These are phyloP conservation scores for Acanthurus lineatus DNA, from an alignment of 2,797 vertebrate genomes.

Conservation along the genomic window DNA sequence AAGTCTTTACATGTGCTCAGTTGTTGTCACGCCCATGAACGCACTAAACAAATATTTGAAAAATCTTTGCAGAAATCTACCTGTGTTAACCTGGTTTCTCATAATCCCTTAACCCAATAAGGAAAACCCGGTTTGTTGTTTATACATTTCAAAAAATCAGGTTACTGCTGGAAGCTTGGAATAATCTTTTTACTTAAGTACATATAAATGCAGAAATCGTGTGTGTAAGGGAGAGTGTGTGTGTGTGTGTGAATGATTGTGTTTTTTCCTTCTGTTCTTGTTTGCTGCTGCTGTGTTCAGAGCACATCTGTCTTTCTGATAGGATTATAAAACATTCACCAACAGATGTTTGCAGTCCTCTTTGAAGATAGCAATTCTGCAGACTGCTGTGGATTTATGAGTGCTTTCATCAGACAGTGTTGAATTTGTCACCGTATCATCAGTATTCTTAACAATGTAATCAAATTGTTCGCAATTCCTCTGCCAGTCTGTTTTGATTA, in stretches of 20 bases:
- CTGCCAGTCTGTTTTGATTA: slow-evolving; percentile 51
- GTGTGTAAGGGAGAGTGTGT: neutral
- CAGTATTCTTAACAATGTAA: slow-evolving; percentile 73
- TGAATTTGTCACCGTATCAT: slow-evolving; percentile 72
- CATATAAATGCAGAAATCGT: slow-evolving; percentile 51
- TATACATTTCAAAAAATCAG: slow-evolving; percentile 38
- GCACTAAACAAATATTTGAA: neutral
- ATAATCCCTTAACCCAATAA: slow-evolving; percentile 47
- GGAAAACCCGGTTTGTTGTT: slow-evolving; percentile 45
- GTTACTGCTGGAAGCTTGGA: slow-evolving; percentile 37
- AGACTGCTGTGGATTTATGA: slow-evolving; percentile 69
- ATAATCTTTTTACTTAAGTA: slow-evolving; percentile 54
- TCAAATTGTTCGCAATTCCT: slow-evolving; percentile 60
- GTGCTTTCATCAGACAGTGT: slow-evolving; percentile 66
- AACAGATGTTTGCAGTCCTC: slow-evolving; percentile 76
- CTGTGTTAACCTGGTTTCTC: slow-evolving; percentile 31
- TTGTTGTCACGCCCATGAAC: slow-evolving; percentile 8
- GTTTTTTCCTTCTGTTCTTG: slow-evolving; percentile 60
- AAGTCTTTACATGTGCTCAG: neutral
- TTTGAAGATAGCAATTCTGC: slow-evolving; percentile 71
- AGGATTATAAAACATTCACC: slow-evolving; percentile 80
- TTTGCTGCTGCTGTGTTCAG: slow-evolving; percentile 62
- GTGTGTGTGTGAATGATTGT: slow-evolving; percentile 47
- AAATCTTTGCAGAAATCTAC: slow-evolving; percentile 29
- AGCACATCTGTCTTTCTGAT: slow-evolving; percentile 81